Evolutionary conservation across 2,888 invertebrate species (phyloP).

Genomic region (Xestia ashworthii): DNA sequence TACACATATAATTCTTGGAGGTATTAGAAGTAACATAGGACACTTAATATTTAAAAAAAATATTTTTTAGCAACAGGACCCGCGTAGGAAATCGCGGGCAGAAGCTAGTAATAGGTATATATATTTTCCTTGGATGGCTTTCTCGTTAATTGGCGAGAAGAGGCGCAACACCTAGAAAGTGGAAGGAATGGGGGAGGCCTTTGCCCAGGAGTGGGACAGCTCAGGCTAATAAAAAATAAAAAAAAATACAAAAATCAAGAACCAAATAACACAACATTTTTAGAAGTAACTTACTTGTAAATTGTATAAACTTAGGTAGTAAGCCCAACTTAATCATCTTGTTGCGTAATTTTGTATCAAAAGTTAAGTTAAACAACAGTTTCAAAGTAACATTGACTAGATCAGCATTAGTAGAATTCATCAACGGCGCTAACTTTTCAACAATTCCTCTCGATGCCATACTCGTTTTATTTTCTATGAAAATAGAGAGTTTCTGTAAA

Average conservation of each 20-base stretch:
- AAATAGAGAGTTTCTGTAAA: slow-evolving; percentile 98
- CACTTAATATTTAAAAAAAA: no score
- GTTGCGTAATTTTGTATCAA: slow-evolving; percentile 96
- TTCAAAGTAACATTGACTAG: slow-evolving; percentile 96
- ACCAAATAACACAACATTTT: background rate
- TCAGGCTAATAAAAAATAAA: no score
- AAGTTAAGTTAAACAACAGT: slow-evolving; percentile 98
- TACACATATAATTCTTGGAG: no score
- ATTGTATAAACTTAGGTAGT: slow-evolving; percentile 96
- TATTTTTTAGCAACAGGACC: no score
- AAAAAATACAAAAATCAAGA: background rate
- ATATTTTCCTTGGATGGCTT: no score
- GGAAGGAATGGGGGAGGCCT: no score
- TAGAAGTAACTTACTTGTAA: slow-evolving; percentile 93
- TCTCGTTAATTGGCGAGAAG: no score
- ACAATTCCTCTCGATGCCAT: slow-evolving; percentile 96
- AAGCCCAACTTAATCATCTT: slow-evolving; percentile 97
- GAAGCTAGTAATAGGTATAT: no score
- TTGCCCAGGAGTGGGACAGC: no score
- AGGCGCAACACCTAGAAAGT: no score
- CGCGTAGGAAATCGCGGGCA: no score
- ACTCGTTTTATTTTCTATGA: slow-evolving; percentile 97
- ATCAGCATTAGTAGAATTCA: slow-evolving; percentile 93
- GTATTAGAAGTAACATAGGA: no score
- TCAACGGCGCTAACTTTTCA: slow-evolving; percentile 95